Conservation (phyloP, 2,113 vertebrate genomes). For the Ctenodactylus gundi region DNA sequence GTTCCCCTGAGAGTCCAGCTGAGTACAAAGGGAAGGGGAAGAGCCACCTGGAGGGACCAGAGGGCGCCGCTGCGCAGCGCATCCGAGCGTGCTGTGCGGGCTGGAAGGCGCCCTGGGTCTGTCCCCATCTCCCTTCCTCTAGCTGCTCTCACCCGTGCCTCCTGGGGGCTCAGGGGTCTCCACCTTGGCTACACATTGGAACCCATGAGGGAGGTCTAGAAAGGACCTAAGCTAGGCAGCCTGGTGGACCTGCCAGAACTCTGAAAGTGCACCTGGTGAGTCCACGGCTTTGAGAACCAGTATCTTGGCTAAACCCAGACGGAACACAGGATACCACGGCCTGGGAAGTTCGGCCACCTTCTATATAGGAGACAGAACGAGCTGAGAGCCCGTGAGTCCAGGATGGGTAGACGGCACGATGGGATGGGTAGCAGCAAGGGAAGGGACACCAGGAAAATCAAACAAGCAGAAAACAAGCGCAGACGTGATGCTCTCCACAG, state of each 20-base stretch:
- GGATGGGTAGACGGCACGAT: background rate
- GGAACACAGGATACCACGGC: background rate
- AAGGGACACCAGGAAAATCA: background rate
- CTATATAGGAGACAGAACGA: background rate
- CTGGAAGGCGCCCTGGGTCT: no score
- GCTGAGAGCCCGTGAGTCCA: background rate
- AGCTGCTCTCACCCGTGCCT: background rate
- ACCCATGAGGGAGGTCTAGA: background rate
- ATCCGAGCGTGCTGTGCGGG: rapidly evolving
- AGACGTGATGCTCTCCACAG: background rate
- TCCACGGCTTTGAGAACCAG: background rate
- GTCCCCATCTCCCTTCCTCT: background rate
- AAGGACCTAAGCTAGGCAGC: background rate
- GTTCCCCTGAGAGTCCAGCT: background rate
- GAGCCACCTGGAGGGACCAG: background rate
- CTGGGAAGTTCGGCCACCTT: background rate
- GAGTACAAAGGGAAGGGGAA: background rate
- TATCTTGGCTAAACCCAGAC: background rate
- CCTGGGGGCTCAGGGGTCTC: background rate
- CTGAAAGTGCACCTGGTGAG: background rate
- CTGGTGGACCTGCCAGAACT: background rate
- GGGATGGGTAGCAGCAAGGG: background rate
- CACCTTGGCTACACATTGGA: background rate
- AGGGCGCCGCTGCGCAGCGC: background rate
- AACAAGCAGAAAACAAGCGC: no score